Conservation (phyloP, 2,888 invertebrate species). For the Phragmatobia fuliginosa region DNA sequence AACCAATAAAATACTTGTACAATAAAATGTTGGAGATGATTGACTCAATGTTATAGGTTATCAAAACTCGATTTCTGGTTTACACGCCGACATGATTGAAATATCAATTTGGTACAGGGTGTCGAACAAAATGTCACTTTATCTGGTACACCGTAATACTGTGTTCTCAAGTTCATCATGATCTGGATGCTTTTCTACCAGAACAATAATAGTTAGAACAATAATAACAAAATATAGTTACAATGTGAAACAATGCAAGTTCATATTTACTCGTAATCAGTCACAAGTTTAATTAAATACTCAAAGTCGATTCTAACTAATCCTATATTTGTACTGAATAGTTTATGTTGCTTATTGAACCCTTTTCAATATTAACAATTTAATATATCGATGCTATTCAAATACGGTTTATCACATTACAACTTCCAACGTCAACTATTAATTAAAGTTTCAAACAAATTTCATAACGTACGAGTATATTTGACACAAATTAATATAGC, state of each 20-base stretch:
- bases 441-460: slow-evolving; percentile 1
- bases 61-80: neutral
- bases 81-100: neutral
- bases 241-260: neutral
- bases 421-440: neutral
- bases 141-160: neutral
- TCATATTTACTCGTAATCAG: too few species aligned
- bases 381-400: neutral
- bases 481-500: slow-evolving; percentile 1
- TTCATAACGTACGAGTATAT: neutral
- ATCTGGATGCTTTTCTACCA: neutral
- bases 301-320: neutral
- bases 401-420: neutral
- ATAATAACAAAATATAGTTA: neutral
- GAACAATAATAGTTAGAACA: neutral
- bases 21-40: too few species aligned
- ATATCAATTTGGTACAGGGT: neutral
- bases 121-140: neutral
- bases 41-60: too few species aligned
- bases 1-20: neutral
- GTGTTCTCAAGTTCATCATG: neutral
- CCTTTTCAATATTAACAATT: neutral
- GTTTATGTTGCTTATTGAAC: neutral
- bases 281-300: neutral
- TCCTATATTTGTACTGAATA: neutral